Evolutionary conservation across 2,888 invertebrate genomes (phyloP), one percentile per base, ranked within the genome.

Genomic region (Caenorhabditis uteleia): DNA sequence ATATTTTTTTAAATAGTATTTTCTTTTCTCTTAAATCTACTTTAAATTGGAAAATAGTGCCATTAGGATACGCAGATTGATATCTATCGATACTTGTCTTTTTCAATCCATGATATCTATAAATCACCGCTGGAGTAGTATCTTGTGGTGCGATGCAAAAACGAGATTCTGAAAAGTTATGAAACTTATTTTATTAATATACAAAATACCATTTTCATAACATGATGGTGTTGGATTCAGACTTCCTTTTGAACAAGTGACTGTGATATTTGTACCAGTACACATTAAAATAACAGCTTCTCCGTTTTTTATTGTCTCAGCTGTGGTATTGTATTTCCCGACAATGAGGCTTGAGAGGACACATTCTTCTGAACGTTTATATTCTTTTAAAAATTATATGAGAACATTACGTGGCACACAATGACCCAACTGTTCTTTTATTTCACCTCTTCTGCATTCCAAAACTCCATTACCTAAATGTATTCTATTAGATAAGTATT

Each of bases 31-130:
- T 50, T 14, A 26, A 18, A 42, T 16, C n/a, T 34, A 75, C 75
- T 46, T 76, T 76, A 46, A 77, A 82, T 36, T 78, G 81, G 29
- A 82, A 77, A 16, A 80, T 66, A 1, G 82, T 79, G 5, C 82
- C 77, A 39, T 82, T 83, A 2, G 82, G 82, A 56, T 74, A 82
- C n/a, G 71, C 68, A 0, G 70, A 53, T 53, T 77, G 78, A 43
- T 56, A 71, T 29, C 68, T 56, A 33, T 74, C 74, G 26, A 76
- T 55, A 33, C 49, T 46, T 0, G 68, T 60, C 16, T 62, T 66
- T 26, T 62, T 62, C 39, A 60, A 36, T 14, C 70, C 73, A n/a
- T 65, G 60, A 23, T 62, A 68, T 20, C 72, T 49, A 34, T 73
- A 77, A 34, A 78, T 71, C 10, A 70, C 34, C 3, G 76, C 74